phyloP scores from a whole-genome alignment of 2,797 vertebrate species.

The Melanotaenia nigrans region DNA sequence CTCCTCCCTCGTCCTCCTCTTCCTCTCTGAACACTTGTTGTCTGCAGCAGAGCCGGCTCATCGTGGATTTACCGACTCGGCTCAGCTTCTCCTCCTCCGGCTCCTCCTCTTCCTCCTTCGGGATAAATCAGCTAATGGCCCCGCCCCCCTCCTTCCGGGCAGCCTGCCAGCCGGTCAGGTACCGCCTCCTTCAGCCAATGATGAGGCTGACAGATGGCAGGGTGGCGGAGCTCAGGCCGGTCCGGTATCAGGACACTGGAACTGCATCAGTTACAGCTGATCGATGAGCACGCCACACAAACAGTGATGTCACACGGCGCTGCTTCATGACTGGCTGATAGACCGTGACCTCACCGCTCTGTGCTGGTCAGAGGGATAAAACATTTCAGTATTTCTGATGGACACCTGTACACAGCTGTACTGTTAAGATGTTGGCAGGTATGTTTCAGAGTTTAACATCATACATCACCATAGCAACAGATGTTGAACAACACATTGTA shows the following conservation, averaged over 20 bases:
- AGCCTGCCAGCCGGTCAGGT: slow-evolving; percentile 58
- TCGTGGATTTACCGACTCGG: slow-evolving; percentile 69
- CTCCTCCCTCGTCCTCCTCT: slow-evolving; percentile 5
- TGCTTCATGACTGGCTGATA: neutral
- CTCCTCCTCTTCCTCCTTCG: slow-evolving; percentile 18
- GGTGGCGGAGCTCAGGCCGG: neutral
- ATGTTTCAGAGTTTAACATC: too few relatives aligned
- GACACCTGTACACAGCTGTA: too few relatives aligned
- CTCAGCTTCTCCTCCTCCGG: slow-evolving; percentile 28
- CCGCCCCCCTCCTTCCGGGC: slow-evolving; percentile 32
- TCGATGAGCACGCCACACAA: neutral
- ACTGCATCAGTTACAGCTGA: neutral
- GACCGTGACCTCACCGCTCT: neutral
- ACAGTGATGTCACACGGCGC: neutral
- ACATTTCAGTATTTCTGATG: neutral
- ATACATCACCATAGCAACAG: too few relatives aligned
- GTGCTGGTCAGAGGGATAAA: neutral
- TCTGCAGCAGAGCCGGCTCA: slow-evolving; percentile 63
- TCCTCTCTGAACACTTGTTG: slow-evolving; percentile 66
- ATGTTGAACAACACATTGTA: neutral
- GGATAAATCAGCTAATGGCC: slow-evolving; percentile 50
- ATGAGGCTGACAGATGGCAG: neutral
- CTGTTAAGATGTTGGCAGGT: too few relatives aligned
- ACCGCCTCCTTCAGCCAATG: slow-evolving; percentile 32
- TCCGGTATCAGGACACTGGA: neutral